A percentile compares a stretch with the other conserved stretches of the same genome.
phyloP scores from a whole-genome alignment of 2,888 invertebrate genomes.

The Podabrus alpinus region DNA sequence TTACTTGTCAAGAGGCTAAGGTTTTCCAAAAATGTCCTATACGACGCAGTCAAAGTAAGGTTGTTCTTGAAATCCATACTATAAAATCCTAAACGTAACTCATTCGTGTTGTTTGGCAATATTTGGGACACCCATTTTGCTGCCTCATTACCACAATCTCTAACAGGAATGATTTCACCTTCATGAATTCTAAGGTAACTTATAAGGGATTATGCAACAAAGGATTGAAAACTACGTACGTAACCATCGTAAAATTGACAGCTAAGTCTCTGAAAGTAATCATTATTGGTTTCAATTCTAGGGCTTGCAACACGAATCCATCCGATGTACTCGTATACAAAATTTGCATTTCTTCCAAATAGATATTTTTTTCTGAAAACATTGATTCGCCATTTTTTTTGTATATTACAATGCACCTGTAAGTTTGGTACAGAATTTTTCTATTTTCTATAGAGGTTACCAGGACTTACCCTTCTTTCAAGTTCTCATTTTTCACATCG shows the following conservation, averaged over 20 bases:
- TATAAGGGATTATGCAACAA: neutral
- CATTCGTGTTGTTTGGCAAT: conserved; percentile 43
- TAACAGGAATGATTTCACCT: neutral
- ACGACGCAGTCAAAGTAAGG: neutral
- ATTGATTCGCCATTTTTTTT: neutral
- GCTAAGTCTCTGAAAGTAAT: neutral
- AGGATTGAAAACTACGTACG: neutral
- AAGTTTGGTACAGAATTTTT: neutral
- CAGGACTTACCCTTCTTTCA: neutral
- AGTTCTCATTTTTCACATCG: conserved; percentile 23
- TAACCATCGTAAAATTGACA: neutral
- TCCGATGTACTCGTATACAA: too few relatives aligned
- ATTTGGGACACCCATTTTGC: conserved; percentile 64
- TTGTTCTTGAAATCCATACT: conserved; percentile 30
- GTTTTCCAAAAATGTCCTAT: neutral
- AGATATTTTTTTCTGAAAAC: neutral
- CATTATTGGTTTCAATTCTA: conserved; percentile 55
- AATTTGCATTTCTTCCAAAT: neutral
- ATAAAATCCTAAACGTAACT: conserved; percentile 49
- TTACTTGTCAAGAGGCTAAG: neutral
- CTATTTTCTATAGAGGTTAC: neutral
- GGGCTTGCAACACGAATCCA: conserved; percentile 53
- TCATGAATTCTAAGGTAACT: neutral
- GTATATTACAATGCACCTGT: conserved; percentile 5
- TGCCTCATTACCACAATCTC: conserved; percentile 66